These are phyloP conservation scores for Tragelaphus buxtoni DNA, from an alignment of 2,113 vertebrate genomes.

Conservation along the genomic window DNA sequence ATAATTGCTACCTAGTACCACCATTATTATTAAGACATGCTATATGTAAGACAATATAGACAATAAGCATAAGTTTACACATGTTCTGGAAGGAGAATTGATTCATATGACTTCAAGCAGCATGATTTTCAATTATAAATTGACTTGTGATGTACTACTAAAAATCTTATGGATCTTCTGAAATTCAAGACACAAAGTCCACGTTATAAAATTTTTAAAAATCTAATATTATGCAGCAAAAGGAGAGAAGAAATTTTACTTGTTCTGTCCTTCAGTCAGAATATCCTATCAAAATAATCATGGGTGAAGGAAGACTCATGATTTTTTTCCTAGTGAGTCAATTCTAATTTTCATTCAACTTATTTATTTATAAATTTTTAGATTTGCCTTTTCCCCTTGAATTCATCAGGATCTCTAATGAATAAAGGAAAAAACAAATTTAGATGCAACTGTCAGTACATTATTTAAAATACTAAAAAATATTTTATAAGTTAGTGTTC, in stretches of 20 bases:
- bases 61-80: background rate
- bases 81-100: background rate
- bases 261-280: background rate
- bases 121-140: background rate
- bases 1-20: background rate
- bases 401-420: background rate
- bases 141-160: background rate
- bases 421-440: background rate
- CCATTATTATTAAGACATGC: too few species aligned
- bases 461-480: conserved; percentile 41
- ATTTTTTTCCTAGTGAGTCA: background rate
- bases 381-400: background rate
- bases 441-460: conserved; percentile 46
- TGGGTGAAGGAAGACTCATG: background rate
- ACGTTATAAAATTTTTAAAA: background rate
- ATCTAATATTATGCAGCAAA: background rate
- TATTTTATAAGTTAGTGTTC: conserved; percentile 42
- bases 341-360: background rate
- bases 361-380: conserved; percentile 25
- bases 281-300: background rate
- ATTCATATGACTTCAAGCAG: background rate
- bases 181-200: too few species aligned
- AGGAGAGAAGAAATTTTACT: background rate
- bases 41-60: background rate
- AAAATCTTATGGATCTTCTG: too few species aligned